Evolutionary conservation across 2,888 invertebrate genomes (phyloP).

Genomic region (Polydrusus tereticollis): DNA sequence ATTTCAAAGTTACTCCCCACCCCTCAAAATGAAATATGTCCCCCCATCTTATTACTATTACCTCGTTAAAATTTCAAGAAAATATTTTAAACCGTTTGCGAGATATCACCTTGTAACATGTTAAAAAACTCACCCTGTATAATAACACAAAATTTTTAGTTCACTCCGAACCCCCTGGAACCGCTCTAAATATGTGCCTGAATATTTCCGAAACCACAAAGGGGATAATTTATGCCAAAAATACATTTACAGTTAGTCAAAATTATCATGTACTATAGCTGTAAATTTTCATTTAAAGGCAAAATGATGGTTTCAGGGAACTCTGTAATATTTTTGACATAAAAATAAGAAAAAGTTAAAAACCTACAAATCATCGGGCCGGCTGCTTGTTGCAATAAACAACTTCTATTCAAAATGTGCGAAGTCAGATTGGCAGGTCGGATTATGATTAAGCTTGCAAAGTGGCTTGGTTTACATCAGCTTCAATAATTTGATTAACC

Average conservation of each 20-base stretch:
- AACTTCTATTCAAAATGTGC: slow-evolving; percentile 25
- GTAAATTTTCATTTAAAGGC: slow-evolving; percentile 1
- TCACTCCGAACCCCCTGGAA: no score
- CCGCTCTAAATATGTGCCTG: no score
- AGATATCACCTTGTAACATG: no score
- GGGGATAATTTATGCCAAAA: slow-evolving; percentile 18
- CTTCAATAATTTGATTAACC: not conserved
- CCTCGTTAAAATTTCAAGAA: no score
- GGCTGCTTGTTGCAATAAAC: slow-evolving; percentile 12
- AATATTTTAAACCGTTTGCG: no score
- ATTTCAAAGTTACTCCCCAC: no score
- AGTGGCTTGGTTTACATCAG: not conserved
- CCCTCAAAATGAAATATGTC: no score
- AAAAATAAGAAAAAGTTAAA: slow-evolving; percentile 25
- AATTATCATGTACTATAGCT: slow-evolving; percentile 1
- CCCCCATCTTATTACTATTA: no score
- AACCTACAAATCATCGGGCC: slow-evolving; percentile 10
- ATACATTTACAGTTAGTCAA: not conserved
- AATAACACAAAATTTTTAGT: no score
- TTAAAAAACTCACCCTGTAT: no score
- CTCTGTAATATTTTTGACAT: slow-evolving; percentile 22
- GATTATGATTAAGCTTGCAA: slow-evolving; percentile 27
- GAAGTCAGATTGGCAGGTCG: slow-evolving; percentile 32
- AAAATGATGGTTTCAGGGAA: slow-evolving; percentile 7
- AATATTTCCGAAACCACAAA: slow-evolving; percentile 3